Percentiles rank a stretch among this genome's conserved stretches.
phyloP scores from a whole-genome alignment of 2,888 invertebrate genomes.

The Sympetrum striolatum region DNA sequence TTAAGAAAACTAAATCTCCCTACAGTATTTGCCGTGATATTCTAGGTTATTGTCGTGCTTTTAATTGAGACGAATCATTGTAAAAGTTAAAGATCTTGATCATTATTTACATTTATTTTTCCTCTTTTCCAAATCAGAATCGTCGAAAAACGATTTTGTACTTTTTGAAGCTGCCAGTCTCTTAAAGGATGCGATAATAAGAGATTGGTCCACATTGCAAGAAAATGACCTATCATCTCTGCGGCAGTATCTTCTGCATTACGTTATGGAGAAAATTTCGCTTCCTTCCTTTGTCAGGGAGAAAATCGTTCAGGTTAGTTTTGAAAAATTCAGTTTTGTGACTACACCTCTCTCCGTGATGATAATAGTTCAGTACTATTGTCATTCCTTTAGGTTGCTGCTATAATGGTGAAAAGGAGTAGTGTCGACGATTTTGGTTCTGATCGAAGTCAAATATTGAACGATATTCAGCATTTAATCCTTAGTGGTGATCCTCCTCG shows the following conservation, averaged over 20 bases:
- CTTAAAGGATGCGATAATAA: constrained; percentile 79
- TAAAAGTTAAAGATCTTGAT: background rate
- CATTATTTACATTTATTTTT: background rate
- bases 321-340: background rate
- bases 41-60: constrained; percentile 60
- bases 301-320: constrained; percentile 69
- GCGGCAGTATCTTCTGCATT: constrained; percentile 79
- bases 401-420: constrained; percentile 85
- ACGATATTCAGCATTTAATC: constrained; percentile 79
- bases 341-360: background rate
- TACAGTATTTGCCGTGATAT: constrained; percentile 81
- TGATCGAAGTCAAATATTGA: constrained; percentile 71
- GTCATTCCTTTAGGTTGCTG: constrained; percentile 70
- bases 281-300: constrained; percentile 80
- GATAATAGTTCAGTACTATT: background rate
- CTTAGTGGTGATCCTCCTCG: constrained; percentile 70
- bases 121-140: constrained; percentile 60
- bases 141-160: constrained; percentile 77
- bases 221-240: constrained; percentile 73
- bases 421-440: constrained; percentile 77
- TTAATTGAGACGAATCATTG: constrained; percentile 36
- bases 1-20: constrained; percentile 81
- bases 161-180: constrained; percentile 87
- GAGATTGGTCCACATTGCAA: constrained; percentile 82
- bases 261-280: constrained; percentile 71